Percentiles rank a stretch among this genome's conserved stretches.
phyloP scores from a whole-genome alignment of 2,797 vertebrate species.

The Centroberyx gerrardi region DNA sequence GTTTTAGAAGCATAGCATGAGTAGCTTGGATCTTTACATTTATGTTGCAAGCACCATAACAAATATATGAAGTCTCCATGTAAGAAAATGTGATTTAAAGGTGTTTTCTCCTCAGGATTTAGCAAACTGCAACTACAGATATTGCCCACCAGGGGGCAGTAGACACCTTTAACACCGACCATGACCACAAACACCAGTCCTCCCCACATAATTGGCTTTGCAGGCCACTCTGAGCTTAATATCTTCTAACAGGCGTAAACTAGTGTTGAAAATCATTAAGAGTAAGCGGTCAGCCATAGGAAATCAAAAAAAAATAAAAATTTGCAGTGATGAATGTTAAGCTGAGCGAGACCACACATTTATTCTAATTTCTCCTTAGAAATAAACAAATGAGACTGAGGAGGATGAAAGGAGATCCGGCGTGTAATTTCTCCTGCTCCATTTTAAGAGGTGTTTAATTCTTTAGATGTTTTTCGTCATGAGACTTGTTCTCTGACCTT shows the following conservation, averaged over 20 bases:
- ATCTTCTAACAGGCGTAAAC: conserved; percentile 84
- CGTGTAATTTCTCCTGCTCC: conserved; percentile 55
- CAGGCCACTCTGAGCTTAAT: conserved; percentile 82
- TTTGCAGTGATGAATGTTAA: conserved; percentile 79
- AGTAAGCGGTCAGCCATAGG: conserved; percentile 72
- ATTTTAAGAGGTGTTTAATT: conserved; percentile 55
- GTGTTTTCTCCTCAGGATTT: conserved; percentile 4
- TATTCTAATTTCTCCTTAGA: conserved; percentile 80
- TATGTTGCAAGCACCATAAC: conserved; percentile 1
- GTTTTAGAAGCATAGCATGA: background rate
- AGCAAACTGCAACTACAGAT: conserved; percentile 48
- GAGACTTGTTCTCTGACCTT: conserved; percentile 65
- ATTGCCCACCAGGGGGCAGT: conserved; percentile 80
- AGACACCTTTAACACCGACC: conserved; percentile 73
- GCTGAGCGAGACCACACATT: conserved; percentile 78
- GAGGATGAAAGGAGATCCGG: conserved; percentile 60
- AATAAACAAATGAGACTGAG: conserved; percentile 74
- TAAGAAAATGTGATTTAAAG: background rate
- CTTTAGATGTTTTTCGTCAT: conserved; percentile 46
- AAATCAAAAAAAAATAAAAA: conserved; percentile 72
- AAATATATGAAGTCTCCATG: background rate
- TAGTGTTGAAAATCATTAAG: conserved; percentile 84
- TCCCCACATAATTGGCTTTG: conserved; percentile 80
- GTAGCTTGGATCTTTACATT: background rate
- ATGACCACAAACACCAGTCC: conserved; percentile 60